Evolutionary conservation across 2,797 vertebrate genomes (phyloP).

Genomic region (Thamnophis elegans): DNA sequence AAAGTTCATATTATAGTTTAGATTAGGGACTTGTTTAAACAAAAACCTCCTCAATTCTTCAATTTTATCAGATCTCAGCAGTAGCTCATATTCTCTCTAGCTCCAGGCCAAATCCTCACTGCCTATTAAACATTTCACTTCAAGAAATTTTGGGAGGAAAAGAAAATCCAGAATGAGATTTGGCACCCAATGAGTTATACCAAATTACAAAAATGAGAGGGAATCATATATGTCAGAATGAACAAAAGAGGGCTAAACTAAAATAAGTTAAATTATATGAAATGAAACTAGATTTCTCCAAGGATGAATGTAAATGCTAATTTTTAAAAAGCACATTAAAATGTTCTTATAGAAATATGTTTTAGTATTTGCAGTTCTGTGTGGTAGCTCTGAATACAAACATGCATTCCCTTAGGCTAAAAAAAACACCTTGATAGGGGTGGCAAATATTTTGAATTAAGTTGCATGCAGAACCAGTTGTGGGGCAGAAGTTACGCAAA

Average conservation of each 20-base stretch:
- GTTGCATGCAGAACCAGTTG: not conserved
- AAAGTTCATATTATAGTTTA: not conserved
- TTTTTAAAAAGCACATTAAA: not conserved
- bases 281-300: slow-evolving; percentile 7
- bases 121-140: not conserved
- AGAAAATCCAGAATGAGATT: not conserved
- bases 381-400: not conserved
- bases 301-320: not conserved
- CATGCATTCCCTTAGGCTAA: not conserved
- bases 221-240: slow-evolving; percentile 11
- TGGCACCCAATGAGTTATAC: slow-evolving; percentile 1
- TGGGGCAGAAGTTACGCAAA: not conserved
- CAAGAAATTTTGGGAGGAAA: not conserved
- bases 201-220: slow-evolving; percentile 11
- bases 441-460: not conserved
- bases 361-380: not conserved
- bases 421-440: not conserved
- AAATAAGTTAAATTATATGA: slow-evolving; percentile 17
- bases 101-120: not conserved
- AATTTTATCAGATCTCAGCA: not conserved
- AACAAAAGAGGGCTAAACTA: slow-evolving; percentile 4
- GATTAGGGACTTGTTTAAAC: not conserved
- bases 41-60: not conserved
- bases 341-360: not conserved
- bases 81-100: not conserved